phyloP scores from a whole-genome alignment of 92 coral and sea anemone genomes.

The Porites evermanni region DNA sequence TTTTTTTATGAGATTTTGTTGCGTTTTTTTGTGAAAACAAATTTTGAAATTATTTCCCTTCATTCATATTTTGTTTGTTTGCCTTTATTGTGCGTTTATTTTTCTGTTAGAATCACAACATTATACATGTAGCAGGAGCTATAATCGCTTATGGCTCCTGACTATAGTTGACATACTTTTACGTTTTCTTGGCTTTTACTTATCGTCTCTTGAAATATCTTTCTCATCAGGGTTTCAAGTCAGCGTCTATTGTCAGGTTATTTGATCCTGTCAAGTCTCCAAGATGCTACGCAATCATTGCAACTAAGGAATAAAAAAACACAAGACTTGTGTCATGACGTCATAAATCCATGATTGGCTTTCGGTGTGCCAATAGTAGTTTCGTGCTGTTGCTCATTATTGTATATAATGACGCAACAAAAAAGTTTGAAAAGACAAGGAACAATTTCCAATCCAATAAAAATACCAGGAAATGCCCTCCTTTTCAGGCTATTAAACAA shows the following conservation, averaged over 20 bases:
- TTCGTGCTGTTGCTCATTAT: too few species aligned
- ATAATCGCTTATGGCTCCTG: too few species aligned
- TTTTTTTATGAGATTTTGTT: background rate
- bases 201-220: background rate
- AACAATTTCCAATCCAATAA: too few species aligned
- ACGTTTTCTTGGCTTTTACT: background rate
- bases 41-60: background rate
- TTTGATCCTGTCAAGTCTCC: constrained; percentile 90
- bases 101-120: too few species aligned
- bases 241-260: constrained; percentile 71
- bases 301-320: constrained; percentile 41
- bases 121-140: too few species aligned
- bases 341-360: too few species aligned
- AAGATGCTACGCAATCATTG: constrained; percentile 84
- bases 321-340: background rate
- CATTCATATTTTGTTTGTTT: background rate
- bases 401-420: too few species aligned
- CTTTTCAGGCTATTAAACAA: too few species aligned
- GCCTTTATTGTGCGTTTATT: too few species aligned
- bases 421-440: too few species aligned
- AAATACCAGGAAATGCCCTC: too few species aligned
- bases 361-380: too few species aligned
- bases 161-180: background rate
- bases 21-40: background rate
- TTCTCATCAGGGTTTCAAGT: constrained; percentile 37